Evolutionary conservation across 2,797 vertebrate genomes (phyloP).

Genomic region (Acanthurus leucopareius): DNA sequence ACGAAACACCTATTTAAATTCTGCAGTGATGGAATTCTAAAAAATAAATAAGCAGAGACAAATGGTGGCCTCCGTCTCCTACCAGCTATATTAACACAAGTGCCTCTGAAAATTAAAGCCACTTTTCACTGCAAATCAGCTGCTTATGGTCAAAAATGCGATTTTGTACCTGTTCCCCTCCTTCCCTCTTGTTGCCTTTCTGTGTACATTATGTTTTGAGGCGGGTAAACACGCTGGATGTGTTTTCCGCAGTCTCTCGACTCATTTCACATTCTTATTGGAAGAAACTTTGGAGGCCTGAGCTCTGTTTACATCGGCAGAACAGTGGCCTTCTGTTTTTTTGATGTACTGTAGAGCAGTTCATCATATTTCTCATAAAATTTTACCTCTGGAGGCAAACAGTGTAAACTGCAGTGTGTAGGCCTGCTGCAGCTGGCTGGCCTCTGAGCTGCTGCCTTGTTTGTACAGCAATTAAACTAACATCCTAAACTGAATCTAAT

Average conservation of each 20-base stretch:
- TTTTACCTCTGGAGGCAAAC: constrained; percentile 41
- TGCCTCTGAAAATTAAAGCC: constrained; percentile 14
- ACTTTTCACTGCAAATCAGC: constrained; percentile 25
- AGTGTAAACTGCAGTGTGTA: constrained; percentile 25
- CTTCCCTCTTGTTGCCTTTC: background rate
- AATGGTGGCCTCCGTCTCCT: background rate
- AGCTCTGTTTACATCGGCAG: constrained; percentile 33
- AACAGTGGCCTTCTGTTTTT: constrained; percentile 22
- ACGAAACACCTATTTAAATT: background rate
- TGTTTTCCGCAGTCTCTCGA: constrained; percentile 34
- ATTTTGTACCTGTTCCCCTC: background rate
- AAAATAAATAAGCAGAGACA: constrained; percentile 14
- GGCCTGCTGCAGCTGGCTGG: constrained; percentile 18
- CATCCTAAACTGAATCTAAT: constrained; percentile 11
- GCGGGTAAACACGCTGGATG: constrained; percentile 32
- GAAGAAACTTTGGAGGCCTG: constrained; percentile 28
- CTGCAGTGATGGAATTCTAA: background rate
- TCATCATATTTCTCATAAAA: constrained; percentile 54
- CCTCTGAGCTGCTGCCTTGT: constrained; percentile 29
- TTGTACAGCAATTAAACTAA: constrained; percentile 26
- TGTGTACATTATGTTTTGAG: constrained; percentile 36
- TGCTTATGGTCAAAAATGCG: background rate
- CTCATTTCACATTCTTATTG: constrained; percentile 48
- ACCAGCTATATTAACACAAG: background rate
- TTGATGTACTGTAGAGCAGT: constrained; percentile 40